Conservation (phyloP, 2,797 vertebrate species). For the Pteronotus mesoamericanus region DNA sequence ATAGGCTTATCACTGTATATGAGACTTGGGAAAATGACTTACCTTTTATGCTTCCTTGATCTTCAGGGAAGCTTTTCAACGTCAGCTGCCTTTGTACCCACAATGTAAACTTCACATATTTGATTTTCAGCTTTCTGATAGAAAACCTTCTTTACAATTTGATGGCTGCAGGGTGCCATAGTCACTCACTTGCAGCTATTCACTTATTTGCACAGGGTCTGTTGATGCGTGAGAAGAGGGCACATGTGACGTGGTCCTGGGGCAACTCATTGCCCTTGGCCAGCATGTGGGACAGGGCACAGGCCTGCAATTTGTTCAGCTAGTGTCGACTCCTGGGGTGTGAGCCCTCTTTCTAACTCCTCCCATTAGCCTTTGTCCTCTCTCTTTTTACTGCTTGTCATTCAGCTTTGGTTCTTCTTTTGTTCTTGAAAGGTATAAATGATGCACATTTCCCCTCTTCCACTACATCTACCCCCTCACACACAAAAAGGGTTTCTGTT, state of each 20-base stretch:
- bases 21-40: conserved; percentile 65
- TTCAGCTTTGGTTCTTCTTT: conserved; percentile 69
- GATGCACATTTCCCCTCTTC: conserved; percentile 50
- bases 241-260: conserved; percentile 80
- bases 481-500: conserved; percentile 46
- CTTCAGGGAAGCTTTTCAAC: conserved; percentile 8
- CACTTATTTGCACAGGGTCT: conserved; percentile 65
- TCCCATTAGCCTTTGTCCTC: conserved; percentile 66
- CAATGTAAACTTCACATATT: conserved; percentile 46
- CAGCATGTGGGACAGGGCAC: conserved; percentile 39
- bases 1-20: conserved; percentile 39
- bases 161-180: neutral
- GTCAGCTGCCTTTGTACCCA: conserved; percentile 45
- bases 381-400: conserved; percentile 60
- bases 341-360: neutral
- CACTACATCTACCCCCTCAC: conserved; percentile 8
- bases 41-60: conserved; percentile 49
- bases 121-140: conserved; percentile 55
- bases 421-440: conserved; percentile 71
- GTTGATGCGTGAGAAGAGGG: conserved; percentile 82
- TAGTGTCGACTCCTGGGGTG: conserved; percentile 72
- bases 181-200: conserved; percentile 30
- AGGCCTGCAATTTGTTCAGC: conserved; percentile 62
- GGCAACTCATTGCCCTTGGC: neutral
- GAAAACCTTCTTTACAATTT: conserved; percentile 45